phyloP scores from a whole-genome alignment of 1,140 invertebrate species.

The Eriosoma lanigerum region DNA sequence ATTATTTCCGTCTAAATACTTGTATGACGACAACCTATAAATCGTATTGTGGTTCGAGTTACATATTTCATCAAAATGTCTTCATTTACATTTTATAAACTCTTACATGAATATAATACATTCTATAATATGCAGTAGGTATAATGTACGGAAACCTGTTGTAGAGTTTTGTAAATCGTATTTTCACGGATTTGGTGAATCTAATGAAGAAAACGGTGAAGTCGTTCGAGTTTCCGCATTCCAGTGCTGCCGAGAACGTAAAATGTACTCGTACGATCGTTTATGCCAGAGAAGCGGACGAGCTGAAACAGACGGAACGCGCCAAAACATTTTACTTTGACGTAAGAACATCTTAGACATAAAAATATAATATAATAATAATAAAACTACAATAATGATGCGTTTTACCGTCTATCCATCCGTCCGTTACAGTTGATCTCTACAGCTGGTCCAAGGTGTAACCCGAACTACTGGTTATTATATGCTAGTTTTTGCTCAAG shows the following conservation, averaged over 20 bases:
- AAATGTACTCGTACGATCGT: not conserved
- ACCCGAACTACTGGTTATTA: slow-evolving; percentile 49
- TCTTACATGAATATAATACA: too few species aligned
- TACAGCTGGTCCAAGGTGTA: slow-evolving; percentile 27
- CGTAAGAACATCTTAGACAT: not conserved
- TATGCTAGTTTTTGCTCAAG: slow-evolving; percentile 44
- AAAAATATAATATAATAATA: slow-evolving; percentile 20
- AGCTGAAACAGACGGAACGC: slow-evolving; percentile 9
- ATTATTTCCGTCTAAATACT: too few species aligned
- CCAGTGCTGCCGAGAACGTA: not conserved
- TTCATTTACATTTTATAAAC: too few species aligned
- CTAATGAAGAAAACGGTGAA: not conserved
- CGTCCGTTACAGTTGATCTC: slow-evolving; percentile 38
- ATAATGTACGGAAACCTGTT: not conserved
- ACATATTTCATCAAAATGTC: too few species aligned
- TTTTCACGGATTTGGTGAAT: slow-evolving; percentile 19
- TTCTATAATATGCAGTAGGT: not conserved
- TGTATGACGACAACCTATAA: too few species aligned
- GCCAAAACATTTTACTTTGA: slow-evolving; percentile 17
- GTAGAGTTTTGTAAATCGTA: slow-evolving; percentile 37
- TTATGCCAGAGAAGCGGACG: slow-evolving; percentile 29
- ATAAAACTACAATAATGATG: slow-evolving; percentile 8
- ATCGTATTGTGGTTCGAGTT: too few species aligned
- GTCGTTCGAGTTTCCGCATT: slow-evolving; percentile 24
- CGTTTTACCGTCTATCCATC: slow-evolving; percentile 16